Percentiles rank a stretch among this genome's conserved stretches.
Conservation (phyloP, 2,113 vertebrate species). For the Centropristis striata region DNA sequence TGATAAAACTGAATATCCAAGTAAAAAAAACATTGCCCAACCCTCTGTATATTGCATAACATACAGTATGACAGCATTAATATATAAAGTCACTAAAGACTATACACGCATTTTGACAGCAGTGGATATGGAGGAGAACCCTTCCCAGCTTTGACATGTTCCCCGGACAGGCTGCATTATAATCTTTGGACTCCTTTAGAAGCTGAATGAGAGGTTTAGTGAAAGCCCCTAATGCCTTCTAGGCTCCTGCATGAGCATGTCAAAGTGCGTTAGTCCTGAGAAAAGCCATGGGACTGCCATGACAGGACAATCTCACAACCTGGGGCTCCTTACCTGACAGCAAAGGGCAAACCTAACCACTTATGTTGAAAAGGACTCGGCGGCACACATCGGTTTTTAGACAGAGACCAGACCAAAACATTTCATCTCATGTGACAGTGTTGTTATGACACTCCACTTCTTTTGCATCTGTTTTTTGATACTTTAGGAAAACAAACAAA, state of each 20-base stretch:
- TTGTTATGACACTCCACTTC: background rate
- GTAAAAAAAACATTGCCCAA: slow-evolving; percentile 5
- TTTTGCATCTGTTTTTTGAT: slow-evolving; percentile 5
- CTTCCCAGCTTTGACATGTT: slow-evolving; percentile 12
- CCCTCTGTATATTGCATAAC: background rate
- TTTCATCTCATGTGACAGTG: slow-evolving; percentile 4
- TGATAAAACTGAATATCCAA: slow-evolving; percentile 15
- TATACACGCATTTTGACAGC: background rate
- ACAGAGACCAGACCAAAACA: background rate
- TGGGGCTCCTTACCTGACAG: slow-evolving; percentile 52
- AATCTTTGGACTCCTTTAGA: slow-evolving; percentile 13
- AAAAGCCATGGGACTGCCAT: slow-evolving; percentile 36
- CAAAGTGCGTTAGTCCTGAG: slow-evolving; percentile 49
- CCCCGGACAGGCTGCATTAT: background rate
- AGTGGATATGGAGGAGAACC: slow-evolving; percentile 4
- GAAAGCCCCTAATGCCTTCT: slow-evolving; percentile 25
- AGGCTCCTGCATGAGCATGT: slow-evolving; percentile 37
- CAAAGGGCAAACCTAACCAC: slow-evolving; percentile 41
- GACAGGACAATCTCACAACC: slow-evolving; percentile 54
- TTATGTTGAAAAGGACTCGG: slow-evolving; percentile 18
- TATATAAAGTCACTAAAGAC: background rate
- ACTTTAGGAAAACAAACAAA: background rate
- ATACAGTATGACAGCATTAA: background rate
- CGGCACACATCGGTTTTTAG: slow-evolving; percentile 4
- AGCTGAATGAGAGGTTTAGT: slow-evolving; percentile 24